phyloP scores from a whole-genome alignment of 2,888 invertebrate species.

The Polydrusus tereticollis region DNA sequence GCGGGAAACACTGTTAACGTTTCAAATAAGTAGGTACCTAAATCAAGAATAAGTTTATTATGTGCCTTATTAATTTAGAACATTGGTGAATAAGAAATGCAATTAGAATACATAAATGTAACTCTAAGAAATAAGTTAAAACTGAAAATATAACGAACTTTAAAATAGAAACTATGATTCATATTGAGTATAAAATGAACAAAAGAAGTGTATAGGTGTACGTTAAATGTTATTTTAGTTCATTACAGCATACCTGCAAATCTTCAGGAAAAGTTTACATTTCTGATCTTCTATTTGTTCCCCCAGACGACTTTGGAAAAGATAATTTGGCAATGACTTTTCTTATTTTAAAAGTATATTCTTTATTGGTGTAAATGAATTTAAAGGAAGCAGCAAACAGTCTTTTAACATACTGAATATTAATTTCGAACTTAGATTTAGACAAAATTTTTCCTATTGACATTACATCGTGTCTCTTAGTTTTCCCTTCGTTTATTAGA shows the following conservation, averaged over 20 bases:
- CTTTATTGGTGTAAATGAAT: constrained; percentile 18
- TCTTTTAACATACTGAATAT: not conserved
- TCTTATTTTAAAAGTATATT: constrained; percentile 10
- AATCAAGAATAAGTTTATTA: not conserved
- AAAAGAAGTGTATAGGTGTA: not conserved
- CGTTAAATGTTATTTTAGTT: not conserved
- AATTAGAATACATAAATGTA: too few relatives aligned
- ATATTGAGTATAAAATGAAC: not conserved
- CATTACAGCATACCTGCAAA: constrained; percentile 2
- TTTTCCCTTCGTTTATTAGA: constrained; percentile 22
- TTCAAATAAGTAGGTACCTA: not conserved
- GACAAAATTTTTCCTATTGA: constrained; percentile 31
- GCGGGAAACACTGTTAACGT: not conserved
- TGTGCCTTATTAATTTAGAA: too few relatives aligned
- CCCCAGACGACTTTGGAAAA: constrained; percentile 1
- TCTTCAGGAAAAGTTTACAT: constrained; percentile 19
- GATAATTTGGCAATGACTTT: constrained; percentile 15
- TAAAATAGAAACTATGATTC: not conserved
- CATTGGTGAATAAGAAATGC: too few relatives aligned
- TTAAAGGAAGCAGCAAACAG: constrained; percentile 8
- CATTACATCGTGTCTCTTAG: constrained; percentile 22
- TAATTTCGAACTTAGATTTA: constrained; percentile 10
- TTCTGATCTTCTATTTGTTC: constrained; percentile 17
- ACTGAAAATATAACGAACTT: too few relatives aligned
- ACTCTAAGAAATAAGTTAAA: too few relatives aligned